These are phyloP conservation scores for Cyaniris semiargus DNA, from an alignment of 2,888 invertebrate species.

Conservation along the genomic window DNA sequence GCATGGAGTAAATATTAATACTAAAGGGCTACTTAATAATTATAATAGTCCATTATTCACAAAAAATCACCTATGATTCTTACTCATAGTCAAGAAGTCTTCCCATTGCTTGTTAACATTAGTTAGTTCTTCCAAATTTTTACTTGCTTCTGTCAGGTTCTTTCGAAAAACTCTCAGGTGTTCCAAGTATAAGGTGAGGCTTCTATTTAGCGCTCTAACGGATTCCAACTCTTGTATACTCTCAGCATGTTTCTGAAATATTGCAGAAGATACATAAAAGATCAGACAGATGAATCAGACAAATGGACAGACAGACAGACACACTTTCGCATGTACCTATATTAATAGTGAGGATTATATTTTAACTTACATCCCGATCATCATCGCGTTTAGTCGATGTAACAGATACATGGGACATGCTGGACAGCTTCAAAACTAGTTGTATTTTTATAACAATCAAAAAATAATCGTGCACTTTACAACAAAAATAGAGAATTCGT, in stretches of 20 bases:
- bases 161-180: conserved; percentile 55
- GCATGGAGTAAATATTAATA: not conserved
- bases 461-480: not conserved
- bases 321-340: not conserved
- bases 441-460: not conserved
- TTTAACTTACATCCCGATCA: conserved; percentile 52
- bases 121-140: conserved; percentile 56
- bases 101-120: conserved; percentile 65
- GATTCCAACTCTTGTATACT: conserved; percentile 61
- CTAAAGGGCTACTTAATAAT: not conserved
- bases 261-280: not conserved
- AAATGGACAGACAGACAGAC: not conserved
- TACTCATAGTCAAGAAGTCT: conserved; percentile 46
- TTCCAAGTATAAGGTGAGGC: conserved; percentile 56
- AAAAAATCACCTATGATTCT: conserved; percentile 36
- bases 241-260: conserved; percentile 55
- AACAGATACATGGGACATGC: conserved; percentile 51
- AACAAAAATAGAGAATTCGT: not conserved
- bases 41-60: not conserved
- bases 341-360: not conserved
- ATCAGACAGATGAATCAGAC: not conserved
- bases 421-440: conserved; percentile 15
- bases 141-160: conserved; percentile 52
- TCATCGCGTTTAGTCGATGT: conserved; percentile 56
- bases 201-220: conserved; percentile 55